phyloP scores from a whole-genome alignment of 2,113 vertebrate genomes.

The Atrichornis clamosus region DNA sequence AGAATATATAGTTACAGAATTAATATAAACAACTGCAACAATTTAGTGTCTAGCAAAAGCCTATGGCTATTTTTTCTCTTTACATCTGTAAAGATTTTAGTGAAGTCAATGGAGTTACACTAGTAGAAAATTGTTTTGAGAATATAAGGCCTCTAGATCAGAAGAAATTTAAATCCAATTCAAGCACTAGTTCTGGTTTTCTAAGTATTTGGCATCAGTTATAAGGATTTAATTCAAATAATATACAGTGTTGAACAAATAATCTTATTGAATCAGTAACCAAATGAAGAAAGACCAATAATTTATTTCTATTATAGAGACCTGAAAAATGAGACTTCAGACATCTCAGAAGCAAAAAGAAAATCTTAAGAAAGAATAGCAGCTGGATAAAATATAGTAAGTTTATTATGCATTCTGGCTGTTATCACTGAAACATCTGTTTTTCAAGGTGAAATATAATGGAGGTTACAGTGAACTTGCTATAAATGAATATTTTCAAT shows the following conservation, averaged over 20 bases:
- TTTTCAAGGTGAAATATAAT: background rate
- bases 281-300: background rate
- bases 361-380: background rate
- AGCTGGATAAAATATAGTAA: background rate
- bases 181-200: background rate
- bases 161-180: background rate
- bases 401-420: background rate
- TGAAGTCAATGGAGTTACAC: background rate
- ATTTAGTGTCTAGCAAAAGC: background rate
- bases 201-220: background rate
- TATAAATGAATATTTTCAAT: background rate
- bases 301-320: background rate
- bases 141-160: background rate
- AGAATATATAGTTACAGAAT: background rate
- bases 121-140: background rate
- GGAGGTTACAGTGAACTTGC: background rate
- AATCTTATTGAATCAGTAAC: background rate
- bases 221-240: background rate
- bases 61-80: background rate
- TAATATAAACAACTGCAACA: background rate
- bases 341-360: background rate
- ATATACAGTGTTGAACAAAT: background rate
- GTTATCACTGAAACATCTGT: background rate
- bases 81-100: background rate
- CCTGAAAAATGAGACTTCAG: background rate